Percentiles rank a stretch among this genome's conserved stretches.
Conservation (phyloP, 2,113 vertebrate species). For the Barbus barbus region DNA sequence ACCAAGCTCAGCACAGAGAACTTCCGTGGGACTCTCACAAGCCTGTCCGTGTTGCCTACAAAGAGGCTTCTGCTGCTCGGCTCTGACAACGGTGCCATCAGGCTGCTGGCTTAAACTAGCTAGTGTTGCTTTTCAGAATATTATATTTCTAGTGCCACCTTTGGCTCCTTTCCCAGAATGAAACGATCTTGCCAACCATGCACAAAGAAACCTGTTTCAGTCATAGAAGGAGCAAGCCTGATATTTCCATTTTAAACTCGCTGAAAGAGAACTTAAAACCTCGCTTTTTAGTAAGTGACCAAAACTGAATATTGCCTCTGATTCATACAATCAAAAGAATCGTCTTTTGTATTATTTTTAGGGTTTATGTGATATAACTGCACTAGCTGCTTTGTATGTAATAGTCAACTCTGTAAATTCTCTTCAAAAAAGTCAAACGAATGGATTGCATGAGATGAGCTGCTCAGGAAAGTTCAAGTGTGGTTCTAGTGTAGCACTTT, state of each 20-base stretch:
- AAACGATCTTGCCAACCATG: slow-evolving; percentile 43
- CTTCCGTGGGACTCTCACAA: slow-evolving; percentile 93
- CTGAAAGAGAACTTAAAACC: slow-evolving; percentile 48
- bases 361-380: slow-evolving; percentile 48
- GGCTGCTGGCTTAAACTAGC: slow-evolving; percentile 82
- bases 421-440: slow-evolving; percentile 54
- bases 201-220: slow-evolving; percentile 51
- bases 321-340: slow-evolving; percentile 48
- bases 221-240: slow-evolving; percentile 53
- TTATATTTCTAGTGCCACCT: slow-evolving; percentile 43
- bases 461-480: slow-evolving; percentile 75
- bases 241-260: slow-evolving; percentile 51
- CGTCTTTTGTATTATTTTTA: slow-evolving; percentile 53
- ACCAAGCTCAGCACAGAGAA: slow-evolving; percentile 97
- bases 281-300: slow-evolving; percentile 56
- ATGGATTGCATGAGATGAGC: slow-evolving; percentile 59
- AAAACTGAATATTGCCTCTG: slow-evolving; percentile 49
- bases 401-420: slow-evolving; percentile 46
- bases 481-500: slow-evolving; percentile 71
- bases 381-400: slow-evolving; percentile 45
- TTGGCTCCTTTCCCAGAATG: slow-evolving; percentile 47
- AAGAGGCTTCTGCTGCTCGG: slow-evolving; percentile 95
- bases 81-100: slow-evolving; percentile 90
- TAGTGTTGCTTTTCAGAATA: slow-evolving; percentile 45
- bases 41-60: slow-evolving; percentile 89